Evolutionary conservation across 1,140 invertebrate genomes (phyloP).

Genomic region (Brachystomella parvula): DNA sequence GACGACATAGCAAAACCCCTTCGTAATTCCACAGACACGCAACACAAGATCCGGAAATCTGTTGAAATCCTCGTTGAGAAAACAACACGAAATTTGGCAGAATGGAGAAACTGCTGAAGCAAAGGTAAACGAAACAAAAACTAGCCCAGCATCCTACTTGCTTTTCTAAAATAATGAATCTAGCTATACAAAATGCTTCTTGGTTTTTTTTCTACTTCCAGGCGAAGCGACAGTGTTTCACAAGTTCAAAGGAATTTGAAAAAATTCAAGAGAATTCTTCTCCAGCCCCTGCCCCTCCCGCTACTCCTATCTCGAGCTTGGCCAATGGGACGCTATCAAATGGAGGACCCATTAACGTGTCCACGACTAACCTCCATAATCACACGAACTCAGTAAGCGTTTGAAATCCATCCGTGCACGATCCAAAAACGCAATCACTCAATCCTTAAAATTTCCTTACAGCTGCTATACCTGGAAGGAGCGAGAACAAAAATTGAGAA

Average conservation of each 20-base stretch:
- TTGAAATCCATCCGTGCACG: not conserved
- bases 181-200: not conserved
- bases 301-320: no score
- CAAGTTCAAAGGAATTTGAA: constrained; percentile 75
- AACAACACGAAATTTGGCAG: constrained; percentile 65
- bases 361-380: no score
- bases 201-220: constrained; percentile 17
- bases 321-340: no score
- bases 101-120: constrained; percentile 75
- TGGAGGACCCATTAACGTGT: no score
- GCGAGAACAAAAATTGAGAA: constrained; percentile 76
- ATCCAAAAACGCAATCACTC: not conserved
- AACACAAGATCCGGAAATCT: constrained; percentile 62
- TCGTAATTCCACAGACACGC: constrained; percentile 56
- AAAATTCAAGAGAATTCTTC: constrained; percentile 63
- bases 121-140: constrained; percentile 47
- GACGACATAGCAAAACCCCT: constrained; percentile 87
- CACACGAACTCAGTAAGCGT: no score
- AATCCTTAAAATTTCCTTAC: no score
- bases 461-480: constrained; percentile 83
- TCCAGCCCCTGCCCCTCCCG: not conserved
- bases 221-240: constrained; percentile 74
- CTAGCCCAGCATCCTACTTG: no score
- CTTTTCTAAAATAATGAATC: not conserved
- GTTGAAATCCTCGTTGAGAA: constrained; percentile 81